phyloP scores from a whole-genome alignment of 2,888 invertebrate genomes.

The Autographa gamma region DNA sequence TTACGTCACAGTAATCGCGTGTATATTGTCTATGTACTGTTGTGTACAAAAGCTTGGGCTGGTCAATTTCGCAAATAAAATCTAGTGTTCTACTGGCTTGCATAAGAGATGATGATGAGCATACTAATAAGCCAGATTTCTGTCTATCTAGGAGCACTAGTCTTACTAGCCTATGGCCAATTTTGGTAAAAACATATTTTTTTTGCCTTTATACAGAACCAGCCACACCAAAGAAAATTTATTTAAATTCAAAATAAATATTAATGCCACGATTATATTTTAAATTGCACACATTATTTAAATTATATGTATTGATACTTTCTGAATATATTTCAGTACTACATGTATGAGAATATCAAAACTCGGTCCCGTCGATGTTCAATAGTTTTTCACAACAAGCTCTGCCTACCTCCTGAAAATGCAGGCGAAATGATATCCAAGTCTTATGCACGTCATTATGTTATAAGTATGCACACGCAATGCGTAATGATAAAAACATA shows the following conservation, averaged over 20 bases:
- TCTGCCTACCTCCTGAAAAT: not conserved
- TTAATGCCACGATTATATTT: not conserved
- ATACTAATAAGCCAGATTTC: conserved; percentile 18
- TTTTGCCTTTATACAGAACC: not conserved
- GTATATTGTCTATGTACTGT: conserved; percentile 14
- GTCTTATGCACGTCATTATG: not conserved
- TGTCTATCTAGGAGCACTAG: not conserved
- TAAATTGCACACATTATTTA: not conserved
- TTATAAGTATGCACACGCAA: conserved; percentile 9
- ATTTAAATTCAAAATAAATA: not conserved
- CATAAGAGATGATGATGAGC: conserved; percentile 21
- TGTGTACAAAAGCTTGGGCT: conserved; percentile 21
- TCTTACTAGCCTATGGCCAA: not conserved
- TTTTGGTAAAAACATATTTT: not conserved
- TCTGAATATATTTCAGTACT: not conserved
- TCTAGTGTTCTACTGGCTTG: conserved; percentile 18
- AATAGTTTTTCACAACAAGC: not conserved
- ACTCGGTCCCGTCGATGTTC: not conserved
- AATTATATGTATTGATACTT: not conserved
- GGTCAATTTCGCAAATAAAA: conserved; percentile 40
- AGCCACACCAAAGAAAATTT: not conserved
- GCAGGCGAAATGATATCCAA: not conserved
- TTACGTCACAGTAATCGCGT: conserved; percentile 35
- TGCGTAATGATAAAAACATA: conserved; percentile 24
- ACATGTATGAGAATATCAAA: not conserved